Conservation (phyloP, 2,888 invertebrate genomes). For the Zootermopsis nevadensis region DNA sequence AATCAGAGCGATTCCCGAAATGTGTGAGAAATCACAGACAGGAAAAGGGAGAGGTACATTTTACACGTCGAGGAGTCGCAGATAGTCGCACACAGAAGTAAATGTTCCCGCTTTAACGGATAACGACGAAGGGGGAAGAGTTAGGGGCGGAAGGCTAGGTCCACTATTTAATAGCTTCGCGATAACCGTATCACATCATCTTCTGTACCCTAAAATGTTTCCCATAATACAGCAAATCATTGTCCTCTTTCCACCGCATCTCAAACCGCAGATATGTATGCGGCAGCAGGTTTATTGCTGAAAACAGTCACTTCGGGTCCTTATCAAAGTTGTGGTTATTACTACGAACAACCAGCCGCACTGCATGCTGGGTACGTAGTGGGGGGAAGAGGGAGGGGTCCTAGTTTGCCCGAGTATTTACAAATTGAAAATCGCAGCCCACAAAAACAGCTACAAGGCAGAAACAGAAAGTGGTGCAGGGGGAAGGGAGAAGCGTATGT, state of each 20-base stretch:
- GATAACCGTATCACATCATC: constrained; percentile 41
- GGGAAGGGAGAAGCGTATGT: not conserved
- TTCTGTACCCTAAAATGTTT: constrained; percentile 30
- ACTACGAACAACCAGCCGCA: not conserved
- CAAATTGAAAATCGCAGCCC: constrained; percentile 38
- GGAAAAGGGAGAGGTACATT: not conserved
- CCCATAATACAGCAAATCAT: not conserved
- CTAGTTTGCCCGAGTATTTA: not conserved
- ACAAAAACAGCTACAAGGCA: constrained; percentile 13
- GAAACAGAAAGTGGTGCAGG: not conserved
- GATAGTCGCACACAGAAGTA: not conserved
- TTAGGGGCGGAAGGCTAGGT: not conserved
- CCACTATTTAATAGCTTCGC: constrained; percentile 33
- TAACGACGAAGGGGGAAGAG: not conserved
- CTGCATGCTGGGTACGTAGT: not conserved
- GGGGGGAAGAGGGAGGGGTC: not conserved
- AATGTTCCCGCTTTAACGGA: not conserved
- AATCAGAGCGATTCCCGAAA: no score
- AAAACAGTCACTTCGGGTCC: constrained; percentile 20
- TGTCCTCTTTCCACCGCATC: not conserved
- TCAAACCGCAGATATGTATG: not conserved
- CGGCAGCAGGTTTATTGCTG: constrained; percentile 38
- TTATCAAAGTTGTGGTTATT: constrained; percentile 17
- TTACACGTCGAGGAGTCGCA: not conserved
- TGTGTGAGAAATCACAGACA: not conserved